Conservation (phyloP, 2,113 vertebrate species). For the Malurus alboscapulatus region DNA sequence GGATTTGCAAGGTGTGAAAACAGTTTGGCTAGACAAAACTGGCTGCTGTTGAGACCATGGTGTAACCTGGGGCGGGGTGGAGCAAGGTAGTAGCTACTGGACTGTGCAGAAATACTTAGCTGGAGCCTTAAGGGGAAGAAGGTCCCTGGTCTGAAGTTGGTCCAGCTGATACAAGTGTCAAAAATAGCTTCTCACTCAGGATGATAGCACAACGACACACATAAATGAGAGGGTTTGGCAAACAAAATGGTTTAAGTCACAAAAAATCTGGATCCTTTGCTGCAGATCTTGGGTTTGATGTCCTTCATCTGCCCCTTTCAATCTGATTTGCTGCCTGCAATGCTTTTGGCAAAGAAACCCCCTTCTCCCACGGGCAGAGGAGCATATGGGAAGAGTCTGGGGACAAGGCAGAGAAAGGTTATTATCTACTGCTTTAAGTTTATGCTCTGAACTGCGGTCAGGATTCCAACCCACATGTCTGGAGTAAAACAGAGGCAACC, state of each 20-base stretch:
- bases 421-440: accelerated
- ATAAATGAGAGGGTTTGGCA: neutral
- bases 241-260: neutral
- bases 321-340: neutral
- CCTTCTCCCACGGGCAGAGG: neutral
- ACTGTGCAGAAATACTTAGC: neutral
- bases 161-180: neutral
- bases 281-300: neutral
- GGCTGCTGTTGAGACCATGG: neutral
- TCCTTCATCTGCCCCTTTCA: neutral
- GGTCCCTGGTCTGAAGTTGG: neutral
- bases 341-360: neutral
- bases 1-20: neutral
- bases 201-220: accelerated
- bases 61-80: neutral
- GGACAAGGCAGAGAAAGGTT: neutral
- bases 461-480: neutral
- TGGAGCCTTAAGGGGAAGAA: neutral
- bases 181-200: neutral
- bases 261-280: neutral
- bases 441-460: neutral
- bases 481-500: neutral
- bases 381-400: accelerated
- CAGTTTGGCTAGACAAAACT: neutral
- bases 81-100: neutral